Evolutionary conservation across 2,888 invertebrate genomes (phyloP).

Genomic region (Pyrrhia umbra): DNA sequence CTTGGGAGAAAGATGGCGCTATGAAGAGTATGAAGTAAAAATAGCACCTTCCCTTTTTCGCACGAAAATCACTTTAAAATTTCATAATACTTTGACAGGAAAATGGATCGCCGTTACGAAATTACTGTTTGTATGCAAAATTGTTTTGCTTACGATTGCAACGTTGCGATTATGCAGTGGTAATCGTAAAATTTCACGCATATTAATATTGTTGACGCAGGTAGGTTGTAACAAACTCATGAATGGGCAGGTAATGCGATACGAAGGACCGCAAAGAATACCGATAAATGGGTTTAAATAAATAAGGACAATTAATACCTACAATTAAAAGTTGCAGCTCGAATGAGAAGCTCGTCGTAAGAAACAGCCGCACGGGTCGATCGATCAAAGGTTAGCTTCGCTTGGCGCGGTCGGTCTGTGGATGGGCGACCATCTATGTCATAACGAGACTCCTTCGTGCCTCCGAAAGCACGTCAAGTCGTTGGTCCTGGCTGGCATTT

Average conservation of each 20-base stretch:
- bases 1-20: too few relatives aligned
- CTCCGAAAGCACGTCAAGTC: too few relatives aligned
- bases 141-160: constrained; percentile 37
- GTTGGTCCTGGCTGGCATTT: too few relatives aligned
- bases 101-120: constrained; percentile 61
- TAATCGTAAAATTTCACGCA: constrained; percentile 32
- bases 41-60: background rate
- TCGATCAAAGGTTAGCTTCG: too few relatives aligned
- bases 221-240: constrained; percentile 15
- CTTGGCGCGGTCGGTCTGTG: too few relatives aligned
- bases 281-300: background rate
- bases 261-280: background rate
- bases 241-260: constrained; percentile 7
- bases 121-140: constrained; percentile 49
- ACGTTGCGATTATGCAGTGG: constrained; percentile 13
- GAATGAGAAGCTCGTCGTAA: too few relatives aligned
- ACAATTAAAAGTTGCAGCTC: too few relatives aligned
- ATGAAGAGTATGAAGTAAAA: background rate
- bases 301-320: background rate
- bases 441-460: too few relatives aligned
- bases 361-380: too few relatives aligned
- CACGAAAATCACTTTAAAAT: too few relatives aligned
- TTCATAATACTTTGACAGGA: constrained; percentile 54
- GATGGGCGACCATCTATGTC: too few relatives aligned
- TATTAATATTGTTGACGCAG: constrained; percentile 14